These are phyloP conservation scores for Drosophila ogumai DNA, from an alignment of 1,140 invertebrate genomes.

Conservation along the genomic window DNA sequence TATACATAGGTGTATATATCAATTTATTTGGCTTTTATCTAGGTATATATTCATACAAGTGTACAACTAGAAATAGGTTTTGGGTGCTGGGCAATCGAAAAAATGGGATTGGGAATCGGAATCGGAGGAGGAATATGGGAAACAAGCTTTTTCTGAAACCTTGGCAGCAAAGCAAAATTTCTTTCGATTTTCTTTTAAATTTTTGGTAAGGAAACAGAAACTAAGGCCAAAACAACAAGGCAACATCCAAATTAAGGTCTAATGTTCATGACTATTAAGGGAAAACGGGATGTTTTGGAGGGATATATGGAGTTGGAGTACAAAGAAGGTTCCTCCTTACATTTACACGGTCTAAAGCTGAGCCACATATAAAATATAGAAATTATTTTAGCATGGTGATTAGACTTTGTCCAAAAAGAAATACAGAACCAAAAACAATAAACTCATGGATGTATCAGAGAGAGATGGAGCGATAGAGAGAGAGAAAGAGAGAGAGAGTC, in stretches of 20 bases:
- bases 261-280: conserved; percentile 3
- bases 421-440: conserved; percentile 32
- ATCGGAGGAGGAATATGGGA: not conserved
- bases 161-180: conserved; percentile 22
- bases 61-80: conserved; percentile 32
- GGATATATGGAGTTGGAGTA: not conserved
- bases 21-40: conserved; percentile 30
- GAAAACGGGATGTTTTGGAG: not conserved
- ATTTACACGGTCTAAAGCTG: conserved; percentile 70
- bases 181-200: not conserved
- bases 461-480: conserved; percentile 36
- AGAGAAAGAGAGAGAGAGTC: conserved; percentile 11
- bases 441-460: conserved; percentile 30
- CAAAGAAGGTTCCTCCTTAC: conserved; percentile 8
- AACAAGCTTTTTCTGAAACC: no score
- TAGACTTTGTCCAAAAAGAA: conserved; percentile 31
- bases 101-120: conserved; percentile 8
- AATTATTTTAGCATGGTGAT: conserved; percentile 85
- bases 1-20: conserved; percentile 21
- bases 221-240: conserved; percentile 2
- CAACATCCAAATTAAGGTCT: conserved; percentile 3
- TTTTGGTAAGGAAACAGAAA: not conserved
- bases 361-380: conserved; percentile 84
- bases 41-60: conserved; percentile 19
- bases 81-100: conserved; percentile 28